A percentile compares a stretch with the other conserved stretches of the same genome.
phyloP scores from a whole-genome alignment of 2,113 vertebrate species.

The Benitochromis conjunctus region DNA sequence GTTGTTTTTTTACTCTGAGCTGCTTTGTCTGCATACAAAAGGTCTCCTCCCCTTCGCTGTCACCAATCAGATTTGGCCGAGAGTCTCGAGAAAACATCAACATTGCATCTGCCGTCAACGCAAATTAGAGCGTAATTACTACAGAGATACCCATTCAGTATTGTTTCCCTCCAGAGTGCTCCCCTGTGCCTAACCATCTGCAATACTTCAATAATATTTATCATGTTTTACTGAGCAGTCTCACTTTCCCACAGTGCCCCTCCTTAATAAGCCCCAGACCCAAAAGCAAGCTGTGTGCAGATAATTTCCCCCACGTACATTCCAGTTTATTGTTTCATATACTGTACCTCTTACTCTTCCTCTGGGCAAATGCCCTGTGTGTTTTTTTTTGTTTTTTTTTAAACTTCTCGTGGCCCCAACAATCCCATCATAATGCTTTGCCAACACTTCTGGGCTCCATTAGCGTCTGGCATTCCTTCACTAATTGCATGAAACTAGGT shows the following conservation, averaged over 20 bases:
- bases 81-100: slow-evolving; percentile 28
- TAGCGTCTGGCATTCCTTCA: slow-evolving; percentile 64
- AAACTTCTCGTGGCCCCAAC: slow-evolving; percentile 29
- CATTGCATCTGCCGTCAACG: slow-evolving; percentile 44
- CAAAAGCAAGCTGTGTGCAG: slow-evolving; percentile 23
- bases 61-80: slow-evolving; percentile 42
- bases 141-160: slow-evolving; percentile 64
- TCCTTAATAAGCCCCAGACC: slow-evolving; percentile 27
- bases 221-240: slow-evolving; percentile 49
- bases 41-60: slow-evolving; percentile 33
- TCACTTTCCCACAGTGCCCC: slow-evolving; percentile 57
- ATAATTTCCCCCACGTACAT: slow-evolving; percentile 51
- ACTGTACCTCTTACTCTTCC: slow-evolving; percentile 27
- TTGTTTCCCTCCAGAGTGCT: slow-evolving; percentile 55
- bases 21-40: slow-evolving; percentile 32
- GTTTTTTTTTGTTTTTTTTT: neutral
- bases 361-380: slow-evolving; percentile 40
- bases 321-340: slow-evolving; percentile 47
- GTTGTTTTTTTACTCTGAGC: neutral
- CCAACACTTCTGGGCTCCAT: slow-evolving; percentile 62
- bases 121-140: slow-evolving; percentile 69
- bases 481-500: slow-evolving; percentile 71
- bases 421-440: slow-evolving; percentile 51
- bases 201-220: slow-evolving; percentile 65
- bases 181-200: slow-evolving; percentile 59